These are phyloP conservation scores for Ormyrus labotus DNA, from an alignment of 2,888 invertebrate species.

Conservation along the genomic window DNA sequence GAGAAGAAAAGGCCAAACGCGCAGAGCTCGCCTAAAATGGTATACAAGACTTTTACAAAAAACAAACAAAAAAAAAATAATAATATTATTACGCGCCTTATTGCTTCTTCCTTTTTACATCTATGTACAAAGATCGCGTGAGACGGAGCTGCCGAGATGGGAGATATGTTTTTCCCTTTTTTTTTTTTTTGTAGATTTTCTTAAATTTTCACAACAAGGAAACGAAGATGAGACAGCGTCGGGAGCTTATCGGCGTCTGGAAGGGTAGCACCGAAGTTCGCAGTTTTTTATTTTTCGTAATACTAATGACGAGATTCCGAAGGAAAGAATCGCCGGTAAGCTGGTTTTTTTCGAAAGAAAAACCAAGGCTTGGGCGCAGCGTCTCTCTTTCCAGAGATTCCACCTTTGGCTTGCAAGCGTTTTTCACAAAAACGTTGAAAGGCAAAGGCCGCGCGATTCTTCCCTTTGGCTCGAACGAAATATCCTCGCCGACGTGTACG, in stretches of 20 bases:
- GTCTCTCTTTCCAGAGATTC: too few species aligned
- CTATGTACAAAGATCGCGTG: slow-evolving; percentile 55
- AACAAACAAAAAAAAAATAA: slow-evolving; percentile 39
- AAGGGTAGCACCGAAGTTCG: slow-evolving; percentile 40
- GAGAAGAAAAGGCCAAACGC: slow-evolving; percentile 38
- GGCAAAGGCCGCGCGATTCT: neutral
- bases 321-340: slow-evolving; percentile 6
- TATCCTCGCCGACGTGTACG: slow-evolving; percentile 14
- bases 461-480: slow-evolving; percentile 8
- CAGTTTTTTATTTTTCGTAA: slow-evolving; percentile 59
- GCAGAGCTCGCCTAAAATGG: slow-evolving; percentile 52
- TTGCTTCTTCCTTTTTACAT: slow-evolving; percentile 55
- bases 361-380: neutral
- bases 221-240: slow-evolving; percentile 20
- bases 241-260: slow-evolving; percentile 19
- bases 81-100: slow-evolving; percentile 49
- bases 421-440: neutral
- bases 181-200: neutral
- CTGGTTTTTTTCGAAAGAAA: slow-evolving; percentile 4
- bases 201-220: slow-evolving; percentile 24
- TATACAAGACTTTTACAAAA: slow-evolving; percentile 57
- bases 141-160: slow-evolving; percentile 50
- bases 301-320: slow-evolving; percentile 63
- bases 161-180: slow-evolving; percentile 8
- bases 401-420: neutral